Conservation (phyloP, 2,888 invertebrate genomes). For the Cynaeus angustus region DNA sequence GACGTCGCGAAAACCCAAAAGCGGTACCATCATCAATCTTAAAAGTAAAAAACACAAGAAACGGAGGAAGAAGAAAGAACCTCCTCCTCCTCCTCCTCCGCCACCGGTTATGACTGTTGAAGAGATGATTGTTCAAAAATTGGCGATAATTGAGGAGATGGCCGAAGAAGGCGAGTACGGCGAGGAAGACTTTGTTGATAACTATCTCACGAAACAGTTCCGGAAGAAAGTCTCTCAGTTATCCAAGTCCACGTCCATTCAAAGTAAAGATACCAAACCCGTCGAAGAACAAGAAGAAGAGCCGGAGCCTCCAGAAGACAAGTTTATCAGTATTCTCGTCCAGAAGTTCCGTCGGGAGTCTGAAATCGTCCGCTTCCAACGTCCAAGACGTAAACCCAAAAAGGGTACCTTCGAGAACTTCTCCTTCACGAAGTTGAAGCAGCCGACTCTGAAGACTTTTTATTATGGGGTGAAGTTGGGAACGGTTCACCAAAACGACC, state of each 20-base stretch:
- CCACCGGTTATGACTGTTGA: no score
- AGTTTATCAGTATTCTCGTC: constrained; percentile 54
- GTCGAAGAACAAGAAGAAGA: constrained; percentile 50
- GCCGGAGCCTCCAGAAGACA: constrained; percentile 50
- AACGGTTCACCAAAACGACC: constrained; percentile 67
- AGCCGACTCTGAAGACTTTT: constrained; percentile 65
- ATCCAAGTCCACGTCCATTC: constrained; percentile 65
- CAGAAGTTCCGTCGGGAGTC: constrained; percentile 69
- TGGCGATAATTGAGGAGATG: constrained; percentile 48
- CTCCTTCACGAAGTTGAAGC: constrained; percentile 68
- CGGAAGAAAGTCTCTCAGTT: constrained; percentile 65
- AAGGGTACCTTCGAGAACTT: constrained; percentile 69
- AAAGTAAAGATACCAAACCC: constrained; percentile 60
- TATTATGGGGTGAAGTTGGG: constrained; percentile 67
- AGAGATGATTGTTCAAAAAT: constrained; percentile 23
- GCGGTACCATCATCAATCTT: constrained; percentile 67
- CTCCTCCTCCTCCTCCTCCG: not conserved
- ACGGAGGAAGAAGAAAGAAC: constrained; percentile 19
- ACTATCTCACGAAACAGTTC: constrained; percentile 63
- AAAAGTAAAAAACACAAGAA: constrained; percentile 44
- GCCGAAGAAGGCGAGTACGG: constrained; percentile 46
- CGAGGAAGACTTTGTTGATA: constrained; percentile 21
- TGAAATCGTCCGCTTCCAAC: constrained; percentile 61
- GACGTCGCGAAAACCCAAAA: constrained; percentile 65
- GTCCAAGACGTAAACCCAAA: constrained; percentile 61